Percentiles rank a stretch among this genome's conserved stretches.
Evolutionary conservation across 2,113 vertebrate species (phyloP).

Genomic region (Ammospiza nelsoni): DNA sequence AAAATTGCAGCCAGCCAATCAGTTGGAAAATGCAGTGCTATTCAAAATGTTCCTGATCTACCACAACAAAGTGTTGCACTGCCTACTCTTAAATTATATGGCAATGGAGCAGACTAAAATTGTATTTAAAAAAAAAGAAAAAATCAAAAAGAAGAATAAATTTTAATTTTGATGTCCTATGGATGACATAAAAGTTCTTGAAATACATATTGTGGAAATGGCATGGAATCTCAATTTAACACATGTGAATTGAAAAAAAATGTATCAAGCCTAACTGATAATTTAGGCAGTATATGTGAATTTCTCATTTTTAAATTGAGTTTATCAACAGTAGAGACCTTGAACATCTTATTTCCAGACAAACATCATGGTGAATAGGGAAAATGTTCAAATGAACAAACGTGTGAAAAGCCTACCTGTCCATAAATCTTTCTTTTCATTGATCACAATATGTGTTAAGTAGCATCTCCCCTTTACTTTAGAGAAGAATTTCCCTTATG

Average conservation of each 20-base stretch:
- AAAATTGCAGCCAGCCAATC: background rate
- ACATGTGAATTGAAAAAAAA: background rate
- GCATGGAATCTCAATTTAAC: background rate
- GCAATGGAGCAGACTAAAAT: background rate
- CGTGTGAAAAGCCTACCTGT: background rate
- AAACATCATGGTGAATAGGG: background rate
- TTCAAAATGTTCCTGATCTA: background rate
- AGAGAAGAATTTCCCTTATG: background rate
- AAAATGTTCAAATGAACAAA: background rate
- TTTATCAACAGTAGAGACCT: background rate
- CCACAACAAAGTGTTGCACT: background rate
- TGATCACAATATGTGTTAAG: background rate
- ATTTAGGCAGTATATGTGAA: background rate
- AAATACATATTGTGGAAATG: background rate
- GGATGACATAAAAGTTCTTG: background rate
- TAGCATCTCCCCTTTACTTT: background rate
- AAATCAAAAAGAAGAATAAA: fast-evolving
- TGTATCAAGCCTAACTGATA: background rate
- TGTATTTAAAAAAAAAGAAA: background rate
- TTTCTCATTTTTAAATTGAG: background rate
- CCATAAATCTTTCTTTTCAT: background rate
- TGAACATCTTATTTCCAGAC: background rate
- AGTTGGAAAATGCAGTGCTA: background rate
- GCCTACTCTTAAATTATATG: background rate
- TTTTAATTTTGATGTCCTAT: background rate